Evolutionary conservation across 2,888 invertebrate species (phyloP), one percentile per base, ranked within the genome.

Genomic region (Epinotia bilunana): DNA sequence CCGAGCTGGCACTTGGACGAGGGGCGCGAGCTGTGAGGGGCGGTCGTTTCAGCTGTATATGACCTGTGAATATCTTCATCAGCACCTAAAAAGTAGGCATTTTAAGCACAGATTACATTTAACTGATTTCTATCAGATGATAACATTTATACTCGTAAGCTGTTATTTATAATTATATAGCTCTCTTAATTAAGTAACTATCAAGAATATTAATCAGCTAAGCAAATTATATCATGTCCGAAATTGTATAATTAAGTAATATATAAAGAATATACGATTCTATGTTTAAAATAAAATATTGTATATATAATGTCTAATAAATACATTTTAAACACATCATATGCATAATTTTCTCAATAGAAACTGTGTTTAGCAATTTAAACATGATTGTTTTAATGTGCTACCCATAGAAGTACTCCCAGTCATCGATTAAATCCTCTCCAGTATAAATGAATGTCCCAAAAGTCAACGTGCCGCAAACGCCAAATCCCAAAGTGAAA

Each of bases 81-180:
- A 49, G 49, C 49, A 49, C 16, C 1, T 16, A 49, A 16, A 16
- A 49, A 49, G 1, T 28, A 60, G 11, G 12, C 12, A 58, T 20
- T 23, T 23, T 23, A 16, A 6, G 28, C 60, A 28, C 60, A 28
- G 28, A 28, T 28, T 20, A 23, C 28, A 53, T 53, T n/a, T n/a
- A 16, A 53, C 6, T n/a, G n/a, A 53, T n/a, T 53, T n/a, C 4
- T 6, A n/a, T n/a, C 53, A 16, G 33, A 7, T 33, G 6, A 33
- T 16, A 49, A 16, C 49, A 16, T 49, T 3, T 49, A 53, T 53
- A n/a, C 7, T 61, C 13, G 7, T 61, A 61, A 61, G 33, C n/a
- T 61, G 28, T n/a, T 61, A 61, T 61, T 16, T n/a, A n/a, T 53
- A 53, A 53, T n/a, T 53, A 53, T 53, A 53, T 49, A n/a, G 53